A percentile compares a stretch with the other conserved stretches of the same genome.
phyloP scores from a whole-genome alignment of 2,888 invertebrate genomes.

The Gymnoscelis rufifasciata region DNA sequence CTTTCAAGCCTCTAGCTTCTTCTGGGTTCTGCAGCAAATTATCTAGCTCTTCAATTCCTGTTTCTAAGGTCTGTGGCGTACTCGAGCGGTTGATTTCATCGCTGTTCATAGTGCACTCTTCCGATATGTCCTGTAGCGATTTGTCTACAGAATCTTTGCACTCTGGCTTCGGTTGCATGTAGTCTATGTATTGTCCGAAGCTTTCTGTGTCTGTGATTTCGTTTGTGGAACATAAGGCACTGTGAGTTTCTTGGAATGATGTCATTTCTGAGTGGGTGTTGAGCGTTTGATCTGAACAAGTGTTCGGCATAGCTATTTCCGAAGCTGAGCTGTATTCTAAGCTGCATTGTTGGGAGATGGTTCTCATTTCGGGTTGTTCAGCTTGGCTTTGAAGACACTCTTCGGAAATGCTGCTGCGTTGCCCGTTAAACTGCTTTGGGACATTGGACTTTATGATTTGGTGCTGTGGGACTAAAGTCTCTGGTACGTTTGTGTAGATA shows the following conservation, averaged over 20 bases:
- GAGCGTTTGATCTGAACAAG: constrained; percentile 72
- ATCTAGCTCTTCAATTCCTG: constrained; percentile 49
- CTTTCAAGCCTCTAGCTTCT: constrained; percentile 47
- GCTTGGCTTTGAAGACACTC: constrained; percentile 69
- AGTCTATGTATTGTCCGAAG: constrained; percentile 72
- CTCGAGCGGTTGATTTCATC: constrained; percentile 60
- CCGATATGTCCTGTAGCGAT: constrained; percentile 68
- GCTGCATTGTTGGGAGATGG: constrained; percentile 85
- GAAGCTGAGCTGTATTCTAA: constrained; percentile 83
- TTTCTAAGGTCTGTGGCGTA: constrained; percentile 51
- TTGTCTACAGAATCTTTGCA: constrained; percentile 58
- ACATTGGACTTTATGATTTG: constrained; percentile 68
- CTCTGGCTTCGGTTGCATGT: constrained; percentile 65
- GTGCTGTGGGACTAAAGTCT: constrained; percentile 80
- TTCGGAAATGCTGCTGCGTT: constrained; percentile 65
- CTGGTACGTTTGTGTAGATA: constrained; percentile 82
- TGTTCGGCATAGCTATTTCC: constrained; percentile 73
- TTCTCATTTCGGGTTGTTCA: constrained; percentile 77
- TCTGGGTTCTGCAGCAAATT: constrained; percentile 53
- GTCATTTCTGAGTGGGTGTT: constrained; percentile 74
- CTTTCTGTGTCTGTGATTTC: constrained; percentile 75
- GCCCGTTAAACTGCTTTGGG: constrained; percentile 53
- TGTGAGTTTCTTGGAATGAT: constrained; percentile 69
- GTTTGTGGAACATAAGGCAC: constrained; percentile 71
- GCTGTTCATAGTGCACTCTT: constrained; percentile 70